phyloP scores from a whole-genome alignment of 1,140 invertebrate species.

The Bombus picipes region DNA sequence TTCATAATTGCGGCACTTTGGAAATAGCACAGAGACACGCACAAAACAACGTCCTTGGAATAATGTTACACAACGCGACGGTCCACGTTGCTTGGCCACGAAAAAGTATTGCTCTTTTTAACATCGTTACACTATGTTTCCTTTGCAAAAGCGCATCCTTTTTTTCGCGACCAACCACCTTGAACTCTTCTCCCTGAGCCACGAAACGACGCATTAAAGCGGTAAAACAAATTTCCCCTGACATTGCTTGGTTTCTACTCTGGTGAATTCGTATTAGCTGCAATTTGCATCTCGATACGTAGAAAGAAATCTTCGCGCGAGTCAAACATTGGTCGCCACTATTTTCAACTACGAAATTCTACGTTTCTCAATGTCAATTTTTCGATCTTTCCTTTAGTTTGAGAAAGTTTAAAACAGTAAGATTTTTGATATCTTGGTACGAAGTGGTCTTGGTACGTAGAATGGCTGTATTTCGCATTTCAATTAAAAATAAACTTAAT shows the following conservation, averaged over 20 bases:
- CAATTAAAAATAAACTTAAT: background rate
- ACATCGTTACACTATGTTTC: background rate
- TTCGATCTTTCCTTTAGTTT: background rate
- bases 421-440: background rate
- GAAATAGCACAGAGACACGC: background rate
- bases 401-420: background rate
- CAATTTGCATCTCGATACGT: background rate
- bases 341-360: background rate
- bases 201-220: background rate
- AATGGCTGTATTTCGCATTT: background rate
- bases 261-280: background rate
- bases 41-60: conserved; percentile 26
- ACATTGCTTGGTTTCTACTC: background rate
- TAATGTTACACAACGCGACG: conserved; percentile 30
- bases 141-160: background rate
- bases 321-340: rapidly evolving
- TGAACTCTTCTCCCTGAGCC: too few species aligned
- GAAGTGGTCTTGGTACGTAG: too few species aligned
- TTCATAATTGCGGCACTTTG: conserved; percentile 45
- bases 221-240: conserved; percentile 19
- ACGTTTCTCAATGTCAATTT: background rate
- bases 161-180: background rate
- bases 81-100: background rate
- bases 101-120: conserved; percentile 34
- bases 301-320: background rate